Evolutionary conservation across 1,140 invertebrate genomes (phyloP), one percentile per base, ranked within the genome.

Genomic region (Drosophila pseudoananassae): DNA sequence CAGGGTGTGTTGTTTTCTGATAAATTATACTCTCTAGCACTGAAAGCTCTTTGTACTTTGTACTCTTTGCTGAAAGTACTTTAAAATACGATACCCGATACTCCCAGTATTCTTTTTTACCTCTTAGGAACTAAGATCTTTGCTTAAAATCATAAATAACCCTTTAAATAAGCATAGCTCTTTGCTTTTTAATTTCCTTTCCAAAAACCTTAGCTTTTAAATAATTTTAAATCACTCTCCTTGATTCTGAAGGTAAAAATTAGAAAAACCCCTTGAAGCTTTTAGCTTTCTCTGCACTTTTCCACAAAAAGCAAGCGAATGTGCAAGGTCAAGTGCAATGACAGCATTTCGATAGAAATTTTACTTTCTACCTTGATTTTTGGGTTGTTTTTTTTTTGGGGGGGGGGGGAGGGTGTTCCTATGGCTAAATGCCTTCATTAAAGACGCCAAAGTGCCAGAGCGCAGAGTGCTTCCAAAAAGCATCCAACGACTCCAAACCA

Each of bases 381-480:
- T 43, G 14, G 9, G 27, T 36, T 36, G 31, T 40, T 10, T 23
- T 15, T 33, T 51, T 59, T 20, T 33, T 53, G 70, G 57, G 20
- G 20, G 0, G 20, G 20, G 20, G 2, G 2, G 20, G 0, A 20
- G 20, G 20, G 20, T 20, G 20, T 45, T 63, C 43, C 25, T 7
- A 74, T 74, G 59, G 72, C 72, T 69, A 76, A 76, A 76, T 76
- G 73, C 73, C 73, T 68, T 76, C 73, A 76, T 76, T 76, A 76
- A 76, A 76, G 46, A 20, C 25, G 36, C 38, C n/a, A 45, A 66
- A 75, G 71, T 75, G 73, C n/a, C n/a, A n/a, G n/a, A n/a, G n/a
- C 54, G 52, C 71, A 65, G 60, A 12, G 27, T 15, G 53, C 46
- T 69, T 12, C 53, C 40, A 53, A 53, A 61, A 72, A 56, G 58